Base-by-base conservation (phyloP, 1,140 invertebrate species). In the Drosophila paulistorum region DNA sequence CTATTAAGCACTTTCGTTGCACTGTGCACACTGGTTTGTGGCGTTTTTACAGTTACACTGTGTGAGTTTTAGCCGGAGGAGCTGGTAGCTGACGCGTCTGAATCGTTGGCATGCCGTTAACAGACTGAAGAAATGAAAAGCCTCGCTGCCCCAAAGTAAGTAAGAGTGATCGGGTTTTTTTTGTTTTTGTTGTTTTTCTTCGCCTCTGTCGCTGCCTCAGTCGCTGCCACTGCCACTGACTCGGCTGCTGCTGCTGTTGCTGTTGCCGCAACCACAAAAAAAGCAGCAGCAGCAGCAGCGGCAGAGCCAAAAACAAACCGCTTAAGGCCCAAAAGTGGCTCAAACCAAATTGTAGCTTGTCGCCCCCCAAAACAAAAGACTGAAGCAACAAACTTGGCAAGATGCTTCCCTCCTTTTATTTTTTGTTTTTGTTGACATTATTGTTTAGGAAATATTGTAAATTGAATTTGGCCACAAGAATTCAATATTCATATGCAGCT, bases 111-210 rank as follows among this genome's bases (percentile, higher is more conserved):
- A 77, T 91, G 87, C 85, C 90, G 81, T 90, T 90, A 86, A 91
- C 86, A 89, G 87, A 91, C 90, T 91, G 90, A 91, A 91, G 86
- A 90, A 90, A 89, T 90, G 85, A 89, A 89, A 89, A 89, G 86
- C 85, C 81, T 85, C 78, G 71, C 68, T 71, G 81, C 65, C 71
- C 85, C 79, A 84, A 89, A 85, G 85, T 89, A 89, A 89, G 85
- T 89, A 89, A 89, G 81, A 90, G 85, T 89, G 85, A 75, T 70
- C 74, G 71, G 68, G 63, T 79, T 87, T 26, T 86, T 79, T 76
- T 20, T 20, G 20, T 20, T 23, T 72, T 68, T 63, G 64, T 41
- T 7, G 30, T 30, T 30, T 30, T 5, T 30, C 30, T 30, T 30
- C 14, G 39, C 6, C 42, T 58, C 51, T 57, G 62, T 20, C 37